Conservation (phyloP, 2,113 vertebrate species). For the Bombycilla garrulus region DNA sequence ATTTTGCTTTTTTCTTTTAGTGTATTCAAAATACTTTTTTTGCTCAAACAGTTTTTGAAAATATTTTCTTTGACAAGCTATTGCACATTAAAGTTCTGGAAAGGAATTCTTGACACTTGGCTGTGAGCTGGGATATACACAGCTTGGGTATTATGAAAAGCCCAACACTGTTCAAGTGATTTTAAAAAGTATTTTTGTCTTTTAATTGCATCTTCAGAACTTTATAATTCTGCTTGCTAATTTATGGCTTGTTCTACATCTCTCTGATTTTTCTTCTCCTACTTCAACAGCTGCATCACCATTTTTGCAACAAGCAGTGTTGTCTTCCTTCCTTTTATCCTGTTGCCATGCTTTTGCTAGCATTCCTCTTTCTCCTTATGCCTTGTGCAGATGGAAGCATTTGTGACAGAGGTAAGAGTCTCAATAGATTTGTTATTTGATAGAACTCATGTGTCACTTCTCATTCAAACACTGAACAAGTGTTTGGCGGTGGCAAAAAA, state of each 20-base stretch:
- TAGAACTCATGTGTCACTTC: neutral
- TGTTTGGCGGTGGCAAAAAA: neutral
- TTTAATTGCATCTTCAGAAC: neutral
- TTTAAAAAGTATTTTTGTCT: neutral
- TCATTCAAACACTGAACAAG: neutral
- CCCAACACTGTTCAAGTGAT: neutral
- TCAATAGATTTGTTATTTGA: neutral
- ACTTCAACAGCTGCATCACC: neutral
- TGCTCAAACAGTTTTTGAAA: neutral
- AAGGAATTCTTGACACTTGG: neutral
- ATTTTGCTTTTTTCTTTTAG: neutral
- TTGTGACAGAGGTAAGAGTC: neutral
- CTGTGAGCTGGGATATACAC: neutral
- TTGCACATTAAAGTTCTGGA: neutral
- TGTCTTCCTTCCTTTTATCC: neutral
- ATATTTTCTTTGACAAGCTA: neutral
- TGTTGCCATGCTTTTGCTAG: neutral
- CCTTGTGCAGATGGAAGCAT: neutral
- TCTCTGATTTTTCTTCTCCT: neutral
- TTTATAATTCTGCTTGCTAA: neutral
- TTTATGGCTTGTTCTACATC: neutral
- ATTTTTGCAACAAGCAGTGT: neutral
- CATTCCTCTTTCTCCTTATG: neutral
- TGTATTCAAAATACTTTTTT: neutral
- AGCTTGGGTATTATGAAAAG: neutral